Conservation (phyloP, 2,797 vertebrate species). For the Furcifer pardalis region DNA sequence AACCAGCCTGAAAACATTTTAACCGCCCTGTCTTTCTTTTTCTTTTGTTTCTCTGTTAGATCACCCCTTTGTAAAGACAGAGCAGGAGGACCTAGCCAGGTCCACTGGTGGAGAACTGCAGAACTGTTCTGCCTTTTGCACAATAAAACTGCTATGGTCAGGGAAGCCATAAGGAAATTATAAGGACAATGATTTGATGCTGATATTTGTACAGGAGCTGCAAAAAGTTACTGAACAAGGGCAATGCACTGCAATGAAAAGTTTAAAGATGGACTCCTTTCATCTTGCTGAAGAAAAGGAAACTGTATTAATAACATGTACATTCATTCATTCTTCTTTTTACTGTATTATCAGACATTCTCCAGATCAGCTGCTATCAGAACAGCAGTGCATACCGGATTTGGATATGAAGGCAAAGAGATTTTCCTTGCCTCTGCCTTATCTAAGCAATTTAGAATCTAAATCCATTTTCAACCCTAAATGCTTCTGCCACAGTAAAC, state of each 20-base stretch:
- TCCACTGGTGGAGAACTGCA: no score
- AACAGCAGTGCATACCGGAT: slow-evolving; percentile 32
- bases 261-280: neutral
- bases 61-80: no score
- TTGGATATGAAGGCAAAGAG: slow-evolving; percentile 9
- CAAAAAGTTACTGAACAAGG: neutral
- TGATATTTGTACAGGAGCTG: neutral
- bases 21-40: no score
- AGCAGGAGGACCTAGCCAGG: no score
- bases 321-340: neutral
- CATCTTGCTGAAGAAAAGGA: neutral
- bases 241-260: neutral
- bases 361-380: neutral
- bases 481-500: slow-evolving; percentile 39
- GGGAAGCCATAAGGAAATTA: neutral
- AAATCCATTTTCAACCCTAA: slow-evolving; percentile 53
- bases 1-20: no score
- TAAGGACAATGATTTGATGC: neutral
- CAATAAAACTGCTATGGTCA: neutral
- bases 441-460: slow-evolving; percentile 42
- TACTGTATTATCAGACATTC: neutral
- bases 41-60: no score
- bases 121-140: neutral
- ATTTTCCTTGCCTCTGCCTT: neutral
- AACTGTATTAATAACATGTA: slow-evolving; percentile 5